Conservation (phyloP, 2,888 invertebrate species). For the Stomorhina lunata region DNA sequence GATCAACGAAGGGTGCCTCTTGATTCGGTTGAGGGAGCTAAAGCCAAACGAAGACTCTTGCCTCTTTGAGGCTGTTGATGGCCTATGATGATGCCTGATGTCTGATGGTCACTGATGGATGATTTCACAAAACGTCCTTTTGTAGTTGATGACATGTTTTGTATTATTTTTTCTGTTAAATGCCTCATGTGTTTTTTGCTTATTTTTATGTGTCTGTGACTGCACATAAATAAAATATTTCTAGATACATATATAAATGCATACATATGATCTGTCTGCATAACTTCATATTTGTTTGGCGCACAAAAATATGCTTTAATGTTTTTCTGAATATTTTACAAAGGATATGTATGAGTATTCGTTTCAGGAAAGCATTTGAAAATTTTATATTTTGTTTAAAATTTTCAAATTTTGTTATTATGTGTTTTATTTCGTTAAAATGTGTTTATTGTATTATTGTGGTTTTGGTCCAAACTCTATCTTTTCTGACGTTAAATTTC, state of each 20-base stretch:
- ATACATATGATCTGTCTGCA: too few species aligned
- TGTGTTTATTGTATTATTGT: constrained; percentile 58
- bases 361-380: too few species aligned
- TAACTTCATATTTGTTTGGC: constrained; percentile 33
- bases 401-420: not conserved
- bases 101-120: constrained; percentile 51
- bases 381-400: constrained; percentile 22
- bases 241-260: too few species aligned
- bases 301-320: constrained; percentile 51
- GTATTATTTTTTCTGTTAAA: constrained; percentile 26
- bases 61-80: constrained; percentile 44
- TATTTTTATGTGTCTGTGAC: constrained; percentile 34
- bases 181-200: constrained; percentile 1
- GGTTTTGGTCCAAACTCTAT: constrained; percentile 37
- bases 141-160: constrained; percentile 59
- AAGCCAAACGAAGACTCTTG: constrained; percentile 19
- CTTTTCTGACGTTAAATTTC: not conserved
- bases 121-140: constrained; percentile 36
- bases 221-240: constrained; percentile 51
- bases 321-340: constrained; percentile 31
- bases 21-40: not conserved
- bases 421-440: constrained; percentile 42
- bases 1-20: not conserved
- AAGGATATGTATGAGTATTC: too few species aligned
- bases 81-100: constrained; percentile 46